Evolutionary conservation across 2,113 vertebrate genomes (phyloP), one percentile per base, ranked within the genome.

Genomic region (Monopterus albus): DNA sequence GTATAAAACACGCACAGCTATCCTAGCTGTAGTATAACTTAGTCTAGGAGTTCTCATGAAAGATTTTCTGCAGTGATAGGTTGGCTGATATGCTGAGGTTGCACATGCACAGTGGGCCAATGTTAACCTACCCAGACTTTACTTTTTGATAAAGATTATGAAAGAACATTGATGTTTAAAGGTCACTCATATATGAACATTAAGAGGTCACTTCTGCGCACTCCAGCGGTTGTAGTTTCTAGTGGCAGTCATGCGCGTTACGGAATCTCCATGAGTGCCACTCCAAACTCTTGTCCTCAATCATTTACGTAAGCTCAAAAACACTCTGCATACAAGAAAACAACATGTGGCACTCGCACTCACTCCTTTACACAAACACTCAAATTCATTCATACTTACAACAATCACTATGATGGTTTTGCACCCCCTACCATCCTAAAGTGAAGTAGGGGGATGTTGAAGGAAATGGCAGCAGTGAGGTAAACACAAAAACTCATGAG

Each of bases 401-500:
- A 71, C 69, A 81, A 68, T 82, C 55, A 78, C 51, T 57, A 70
- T 67, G 70, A 85, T 78, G 73, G 57, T 81, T 75, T 50, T 70
- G 64, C 58, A 33, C 42, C 20, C 43, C 45, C 49, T 15, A 0
- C 8, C 18, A 15, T 45, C 49, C 49, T 33, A 61, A 53, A 70
- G 50, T 45, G 49, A 45, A 71, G 58, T 15, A 53, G 51, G 50
- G 68, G 63, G 85, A 82, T 36, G 35, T 65, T 63, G 71, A 92
- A 92, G 83, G 92, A 94, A 87, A 85, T 68, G 64, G 89, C 78
- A 89, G 79, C 87, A 61, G 88, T 84, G 88, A 90, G 87, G 86
- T 88, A 88, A 88, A 89, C 81, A 72, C 79, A 84, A 76, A 87
- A 91, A 89, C 91, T 86, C 88, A 82, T 91, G 87, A 92, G 86